Evolutionary conservation across 2,888 invertebrate species (phyloP), one percentile per base, ranked within the genome.

Genomic region (Zaprionus obscuricornis): DNA sequence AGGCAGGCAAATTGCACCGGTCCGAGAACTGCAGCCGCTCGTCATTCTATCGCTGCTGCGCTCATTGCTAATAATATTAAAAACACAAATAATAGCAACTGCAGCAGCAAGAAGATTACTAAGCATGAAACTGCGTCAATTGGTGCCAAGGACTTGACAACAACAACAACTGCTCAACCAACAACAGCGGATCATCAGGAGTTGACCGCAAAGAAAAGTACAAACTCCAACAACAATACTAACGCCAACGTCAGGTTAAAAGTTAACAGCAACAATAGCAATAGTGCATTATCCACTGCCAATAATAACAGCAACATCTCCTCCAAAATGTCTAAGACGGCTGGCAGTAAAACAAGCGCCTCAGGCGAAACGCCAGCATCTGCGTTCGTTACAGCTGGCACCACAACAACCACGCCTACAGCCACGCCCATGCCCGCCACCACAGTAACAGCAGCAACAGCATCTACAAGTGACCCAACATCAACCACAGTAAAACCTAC

Each of bases 291-390:
- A 62, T 69, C 57, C 70, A 86, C 77, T 83, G 78, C 85, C 78
- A 59, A 52, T 39, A 71, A 60, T 63, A 71, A 60, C 60, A 55
- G 14, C 27, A 65, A 57, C 65, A 73, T 62, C 74, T 85, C 78
- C 74, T 77, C 74, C 70, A 88, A 87, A 85, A 88, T 87, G 88
- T 81, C 85, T 51, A 88, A 83, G 83, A 82, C 72, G 52, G 66
- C 76, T 74, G 70, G 74, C 66, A 71, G 70, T 51, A 72, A 73
- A 74, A 31, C 57, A 57, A 59, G 45, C 42, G 55, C 59, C 34
- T 63, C 66, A 36, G 64, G 55, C 47, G 73, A 68, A 40, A 64
- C 74, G 52, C 64, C 77, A 56, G 68, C 77, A 62, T 69, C 79
- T 40, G 69, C 79, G 36, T 85, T 73, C 17, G 62, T 76, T 46